Conservation (phyloP, 30 jellyfish, hydroid and myxozoan genomes). For the Cassiopea andromeda region DNA sequence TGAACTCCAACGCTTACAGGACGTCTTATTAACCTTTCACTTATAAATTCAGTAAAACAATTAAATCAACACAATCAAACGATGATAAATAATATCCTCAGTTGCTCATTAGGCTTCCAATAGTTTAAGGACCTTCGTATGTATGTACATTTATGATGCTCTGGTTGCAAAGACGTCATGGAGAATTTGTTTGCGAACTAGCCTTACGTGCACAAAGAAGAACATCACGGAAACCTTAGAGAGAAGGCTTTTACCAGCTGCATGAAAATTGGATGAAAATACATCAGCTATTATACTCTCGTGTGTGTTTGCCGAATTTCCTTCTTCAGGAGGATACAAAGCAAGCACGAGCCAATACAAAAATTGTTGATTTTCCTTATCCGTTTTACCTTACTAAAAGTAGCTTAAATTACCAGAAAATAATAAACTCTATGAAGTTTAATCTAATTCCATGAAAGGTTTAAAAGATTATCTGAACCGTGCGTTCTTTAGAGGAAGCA, state of each 20-base stretch:
- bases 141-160: not conserved
- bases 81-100: not conserved
- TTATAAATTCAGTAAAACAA: too few species aligned
- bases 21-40: too few species aligned
- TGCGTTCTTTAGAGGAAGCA: constrained; percentile 28
- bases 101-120: not conserved
- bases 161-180: not conserved
- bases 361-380: constrained; percentile 14
- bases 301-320: constrained; percentile 49
- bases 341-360: constrained; percentile 16
- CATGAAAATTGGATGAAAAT: constrained; percentile 30
- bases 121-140: not conserved
- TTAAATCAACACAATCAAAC: too few species aligned
- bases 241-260: constrained; percentile 8
- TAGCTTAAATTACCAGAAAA: constrained; percentile 4
- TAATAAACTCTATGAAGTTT: constrained; percentile 10
- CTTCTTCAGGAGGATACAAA: constrained; percentile 21
- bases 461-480: constrained; percentile 10
- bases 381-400: constrained; percentile 23
- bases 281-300: not conserved
- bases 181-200: not conserved
- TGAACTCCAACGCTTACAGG: too few species aligned
- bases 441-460: constrained; percentile 17
- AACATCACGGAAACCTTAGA: constrained; percentile 1
- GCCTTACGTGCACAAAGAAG: not conserved